Conservation (phyloP, 2,888 invertebrate species). For the Emmelina monodactyla region DNA sequence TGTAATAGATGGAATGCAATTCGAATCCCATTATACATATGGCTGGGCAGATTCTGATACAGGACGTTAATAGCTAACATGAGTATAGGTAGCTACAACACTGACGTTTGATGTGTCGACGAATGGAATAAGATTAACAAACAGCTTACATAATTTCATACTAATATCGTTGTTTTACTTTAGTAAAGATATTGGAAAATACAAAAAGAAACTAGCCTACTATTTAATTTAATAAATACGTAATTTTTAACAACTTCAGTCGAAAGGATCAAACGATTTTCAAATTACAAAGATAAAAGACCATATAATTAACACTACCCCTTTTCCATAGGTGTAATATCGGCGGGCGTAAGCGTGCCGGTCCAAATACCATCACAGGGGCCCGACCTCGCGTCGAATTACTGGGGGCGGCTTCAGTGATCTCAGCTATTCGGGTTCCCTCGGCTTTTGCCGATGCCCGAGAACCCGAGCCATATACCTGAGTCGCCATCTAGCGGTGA, state of each 20-base stretch:
- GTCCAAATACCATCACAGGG: conserved; percentile 90
- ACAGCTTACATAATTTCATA: too few species aligned
- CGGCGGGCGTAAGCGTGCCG: conserved; percentile 90
- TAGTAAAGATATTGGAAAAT: too few species aligned
- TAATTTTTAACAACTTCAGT: too few species aligned
- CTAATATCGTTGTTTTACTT: too few species aligned
- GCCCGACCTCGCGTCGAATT: conserved; percentile 80
- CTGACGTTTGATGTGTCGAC: neutral
- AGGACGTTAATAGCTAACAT: conserved; percentile 39
- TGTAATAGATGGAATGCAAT: conserved; percentile 53
- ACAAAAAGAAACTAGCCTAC: too few species aligned
- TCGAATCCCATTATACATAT: conserved; percentile 54
- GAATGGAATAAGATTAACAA: too few species aligned
- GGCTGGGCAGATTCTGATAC: conserved; percentile 34
- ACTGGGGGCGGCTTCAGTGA: conserved; percentile 94
- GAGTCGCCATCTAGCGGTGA: conserved; percentile 57
- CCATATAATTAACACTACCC: too few species aligned
- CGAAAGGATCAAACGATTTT: too few species aligned
- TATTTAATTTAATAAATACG: too few species aligned
- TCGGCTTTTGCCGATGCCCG: conserved; percentile 72
- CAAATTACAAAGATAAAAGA: too few species aligned
- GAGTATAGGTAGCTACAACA: conserved; percentile 9
- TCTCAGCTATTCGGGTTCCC: conserved; percentile 90
- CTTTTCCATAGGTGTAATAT: conserved; percentile 80
- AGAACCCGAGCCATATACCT: conserved; percentile 62